These are phyloP conservation scores for Glaucopsyche alexis DNA, from an alignment of 2,888 invertebrate species.

Conservation along the genomic window DNA sequence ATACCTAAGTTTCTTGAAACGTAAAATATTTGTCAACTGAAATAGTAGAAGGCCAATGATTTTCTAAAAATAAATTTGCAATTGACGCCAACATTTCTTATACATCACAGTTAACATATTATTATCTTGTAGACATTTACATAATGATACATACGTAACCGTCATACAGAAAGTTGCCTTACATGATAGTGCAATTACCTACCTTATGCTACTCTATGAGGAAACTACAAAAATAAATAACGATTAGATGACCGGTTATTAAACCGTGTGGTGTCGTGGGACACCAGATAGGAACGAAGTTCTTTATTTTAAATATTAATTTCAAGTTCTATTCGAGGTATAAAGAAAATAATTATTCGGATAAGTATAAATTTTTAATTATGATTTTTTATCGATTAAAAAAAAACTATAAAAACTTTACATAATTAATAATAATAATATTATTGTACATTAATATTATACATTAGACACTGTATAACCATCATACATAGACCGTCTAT, in stretches of 20 bases:
- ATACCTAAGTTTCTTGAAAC: background rate
- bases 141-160: background rate
- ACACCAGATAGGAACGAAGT: too few species aligned
- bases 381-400: too few species aligned
- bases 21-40: background rate
- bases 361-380: too few species aligned
- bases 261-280: too few species aligned
- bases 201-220: background rate
- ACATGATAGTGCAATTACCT: background rate
- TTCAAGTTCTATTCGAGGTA: too few species aligned
- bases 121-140: background rate
- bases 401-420: too few species aligned
- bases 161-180: background rate
- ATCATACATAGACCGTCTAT: too few species aligned
- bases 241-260: background rate
- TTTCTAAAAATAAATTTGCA: background rate
- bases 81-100: background rate
- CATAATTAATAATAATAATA: too few species aligned
- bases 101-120: background rate
- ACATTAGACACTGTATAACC: too few species aligned
- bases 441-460: too few species aligned
- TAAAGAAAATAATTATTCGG: too few species aligned
- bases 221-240: conserved; percentile 8
- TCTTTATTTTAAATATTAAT: too few species aligned
- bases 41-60: background rate